Base-by-base conservation (phyloP, 2,888 invertebrate species). In the Caenorhabditis sp. region DNA sequence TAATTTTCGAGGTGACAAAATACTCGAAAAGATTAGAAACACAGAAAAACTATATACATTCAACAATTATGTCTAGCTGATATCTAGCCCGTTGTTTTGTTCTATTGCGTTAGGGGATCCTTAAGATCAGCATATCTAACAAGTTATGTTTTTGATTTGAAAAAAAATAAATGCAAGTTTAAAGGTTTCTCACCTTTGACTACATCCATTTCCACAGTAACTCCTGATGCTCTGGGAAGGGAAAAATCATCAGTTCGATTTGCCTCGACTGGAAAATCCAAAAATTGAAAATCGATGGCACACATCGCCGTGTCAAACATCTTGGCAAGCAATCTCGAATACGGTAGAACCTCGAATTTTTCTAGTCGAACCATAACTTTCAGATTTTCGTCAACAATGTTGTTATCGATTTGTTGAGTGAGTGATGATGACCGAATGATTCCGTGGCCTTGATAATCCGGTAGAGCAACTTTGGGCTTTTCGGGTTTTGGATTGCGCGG, bases 321-420 rank as follows among this genome's bases (percentile, higher is more conserved):
- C 23, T 67, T 65, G 12, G 49, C 50, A 50, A 75, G 64, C 38
- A 85, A 56, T 8, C 71, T 69, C 25, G 85, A 84, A 53, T 70
- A 67, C 17, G 77, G 80, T 31, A 75, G 49, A 20, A 83, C 57
- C 26, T 70, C 60, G 20, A 84, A 62, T 2, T 68, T 49, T 21
- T 77, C 78, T 23, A 84, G 62, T 23, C 60, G 54, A 12, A 84
- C 52, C 4, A 65, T 52, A 3, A 83, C 79, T 27, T 14, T 66
- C 61, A 67, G 52, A 26, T 65, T 38, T 12, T 64, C 58, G 23
- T 68, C 65, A 27, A 65, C 17, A 2, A 59, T 54, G 38, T 68
- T 64, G 12, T 64, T 59, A 26, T 64, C 73, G 0, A 49, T 17
- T 43, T 56, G 26, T 10, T 25, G 8, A 26, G 7, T 26, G 56